These are phyloP conservation scores for Xenus cinereus DNA, from an alignment of 2,113 vertebrate genomes.

Conservation along the genomic window DNA sequence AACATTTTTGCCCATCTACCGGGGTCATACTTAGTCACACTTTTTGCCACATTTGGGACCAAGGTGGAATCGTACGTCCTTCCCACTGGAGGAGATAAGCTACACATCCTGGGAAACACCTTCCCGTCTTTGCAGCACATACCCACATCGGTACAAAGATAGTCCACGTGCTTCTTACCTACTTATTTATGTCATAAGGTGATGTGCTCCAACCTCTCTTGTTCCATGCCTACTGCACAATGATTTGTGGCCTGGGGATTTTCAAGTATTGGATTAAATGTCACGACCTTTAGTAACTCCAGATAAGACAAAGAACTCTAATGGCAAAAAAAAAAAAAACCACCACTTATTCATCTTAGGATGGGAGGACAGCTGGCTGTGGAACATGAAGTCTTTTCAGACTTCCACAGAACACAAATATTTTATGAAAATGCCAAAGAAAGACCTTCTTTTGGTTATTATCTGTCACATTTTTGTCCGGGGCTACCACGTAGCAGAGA, in stretches of 20 bases:
- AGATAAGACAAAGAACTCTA: not conserved
- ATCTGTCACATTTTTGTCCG: not conserved
- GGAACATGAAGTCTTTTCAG: not conserved
- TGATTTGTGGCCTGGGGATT: not conserved
- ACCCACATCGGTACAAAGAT: accelerated
- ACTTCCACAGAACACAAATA: not conserved
- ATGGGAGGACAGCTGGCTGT: not conserved
- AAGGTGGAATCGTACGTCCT: not conserved
- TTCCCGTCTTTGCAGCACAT: not conserved
- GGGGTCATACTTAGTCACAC: not conserved
- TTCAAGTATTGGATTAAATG: not conserved
- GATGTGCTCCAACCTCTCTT: not conserved
- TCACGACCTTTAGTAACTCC: not conserved
- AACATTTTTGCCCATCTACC: not conserved
- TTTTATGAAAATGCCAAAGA: not conserved
- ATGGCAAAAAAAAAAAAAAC: not conserved
- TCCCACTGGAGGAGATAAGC: not conserved
- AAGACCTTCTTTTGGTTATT: not conserved
- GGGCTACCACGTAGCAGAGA: not conserved
- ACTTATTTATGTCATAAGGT: not conserved
- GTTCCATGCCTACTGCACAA: not conserved
- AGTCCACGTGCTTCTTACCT: not conserved
- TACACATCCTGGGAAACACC: not conserved
- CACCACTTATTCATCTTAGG: not conserved
- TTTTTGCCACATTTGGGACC: not conserved